Conservation (phyloP, 1,140 invertebrate species). For the Cyclargus thomasi region DNA sequence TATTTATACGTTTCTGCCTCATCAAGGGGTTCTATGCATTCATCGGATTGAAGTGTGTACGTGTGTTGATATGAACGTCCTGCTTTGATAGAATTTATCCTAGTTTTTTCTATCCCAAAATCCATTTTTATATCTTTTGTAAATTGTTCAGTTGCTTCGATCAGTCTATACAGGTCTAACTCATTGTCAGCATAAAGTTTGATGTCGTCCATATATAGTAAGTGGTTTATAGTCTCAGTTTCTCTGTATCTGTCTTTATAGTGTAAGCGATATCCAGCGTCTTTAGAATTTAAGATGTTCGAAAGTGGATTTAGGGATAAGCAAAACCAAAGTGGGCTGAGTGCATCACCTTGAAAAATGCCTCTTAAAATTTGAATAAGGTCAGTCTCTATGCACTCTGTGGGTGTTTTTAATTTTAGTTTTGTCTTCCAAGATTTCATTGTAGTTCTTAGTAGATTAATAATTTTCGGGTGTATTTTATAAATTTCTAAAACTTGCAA, state of each 20-base stretch:
- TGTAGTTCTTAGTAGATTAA: not conserved
- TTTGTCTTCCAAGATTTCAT: slow-evolving; percentile 16
- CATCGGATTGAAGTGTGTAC: not conserved
- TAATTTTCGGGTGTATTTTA: slow-evolving; percentile 19
- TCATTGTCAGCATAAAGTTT: slow-evolving; percentile 20
- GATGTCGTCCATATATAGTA: slow-evolving; percentile 26
- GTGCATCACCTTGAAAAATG: slow-evolving; percentile 27
- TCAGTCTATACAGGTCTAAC: slow-evolving; percentile 6
- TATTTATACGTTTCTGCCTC: slow-evolving; percentile 13
- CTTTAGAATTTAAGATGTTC: slow-evolving; percentile 22
- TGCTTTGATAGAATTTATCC: not conserved
- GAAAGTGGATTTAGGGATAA: slow-evolving; percentile 20
- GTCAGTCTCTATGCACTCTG: not conserved
- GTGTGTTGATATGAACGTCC: not conserved
- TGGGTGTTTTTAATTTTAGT: slow-evolving; percentile 9
- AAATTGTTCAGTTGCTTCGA: slow-evolving; percentile 14
- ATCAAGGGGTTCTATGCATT: not conserved
- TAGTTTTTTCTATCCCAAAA: slow-evolving; percentile 4
- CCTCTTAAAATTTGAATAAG: slow-evolving; percentile 23
- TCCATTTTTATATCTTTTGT: slow-evolving; percentile 21
- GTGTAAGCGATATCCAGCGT: slow-evolving; percentile 7
- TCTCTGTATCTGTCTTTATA: slow-evolving; percentile 1
- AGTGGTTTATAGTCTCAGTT: slow-evolving; percentile 15
- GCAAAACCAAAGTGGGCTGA: slow-evolving; percentile 29
- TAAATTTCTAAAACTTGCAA: slow-evolving; percentile 19